A percentile compares a stretch with the other conserved stretches of the same genome.
Evolutionary conservation across 2,888 invertebrate species (phyloP).

Genomic region (Napeogenes sylphis): DNA sequence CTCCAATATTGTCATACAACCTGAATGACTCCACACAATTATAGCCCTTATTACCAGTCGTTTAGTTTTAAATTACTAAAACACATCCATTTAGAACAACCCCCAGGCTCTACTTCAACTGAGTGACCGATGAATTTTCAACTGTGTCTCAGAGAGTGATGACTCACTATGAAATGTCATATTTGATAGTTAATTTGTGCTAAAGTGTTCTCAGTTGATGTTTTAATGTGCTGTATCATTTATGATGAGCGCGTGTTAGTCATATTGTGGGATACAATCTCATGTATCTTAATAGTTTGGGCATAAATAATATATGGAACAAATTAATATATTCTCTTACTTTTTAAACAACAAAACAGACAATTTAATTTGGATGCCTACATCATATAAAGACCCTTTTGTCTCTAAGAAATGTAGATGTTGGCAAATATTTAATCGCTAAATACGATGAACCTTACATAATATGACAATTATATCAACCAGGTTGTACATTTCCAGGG

Average conservation of each 20-base stretch:
- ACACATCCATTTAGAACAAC: conserved; percentile 8
- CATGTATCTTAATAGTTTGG: no score
- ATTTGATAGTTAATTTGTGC: conserved; percentile 8
- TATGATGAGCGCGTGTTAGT: conserved; percentile 45
- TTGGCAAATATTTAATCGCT: no score
- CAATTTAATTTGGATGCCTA: no score
- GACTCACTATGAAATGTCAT: conserved; percentile 15
- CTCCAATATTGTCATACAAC: conserved; percentile 71
- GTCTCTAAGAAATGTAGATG: no score
- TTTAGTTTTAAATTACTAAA: conserved; percentile 22
- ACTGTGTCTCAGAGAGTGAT: conserved; percentile 19
- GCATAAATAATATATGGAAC: no score
- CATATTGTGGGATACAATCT: conserved; percentile 6
- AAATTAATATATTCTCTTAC: no score
- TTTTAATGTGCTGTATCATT: conserved; percentile 55
- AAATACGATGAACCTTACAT: conserved; percentile 7
- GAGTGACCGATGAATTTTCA: conserved; percentile 20
- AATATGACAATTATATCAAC: not conserved
- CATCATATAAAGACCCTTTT: no score
- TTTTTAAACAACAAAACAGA: no score
- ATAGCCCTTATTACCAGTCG: conserved; percentile 28
- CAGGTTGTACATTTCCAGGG: conserved; percentile 17
- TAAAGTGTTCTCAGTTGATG: conserved; percentile 33
- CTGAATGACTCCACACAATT: conserved; percentile 29
- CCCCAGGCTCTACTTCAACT: conserved; percentile 18